Evolutionary conservation across 1,140 invertebrate genomes (phyloP).

Genomic region (Thrips palmi): DNA sequence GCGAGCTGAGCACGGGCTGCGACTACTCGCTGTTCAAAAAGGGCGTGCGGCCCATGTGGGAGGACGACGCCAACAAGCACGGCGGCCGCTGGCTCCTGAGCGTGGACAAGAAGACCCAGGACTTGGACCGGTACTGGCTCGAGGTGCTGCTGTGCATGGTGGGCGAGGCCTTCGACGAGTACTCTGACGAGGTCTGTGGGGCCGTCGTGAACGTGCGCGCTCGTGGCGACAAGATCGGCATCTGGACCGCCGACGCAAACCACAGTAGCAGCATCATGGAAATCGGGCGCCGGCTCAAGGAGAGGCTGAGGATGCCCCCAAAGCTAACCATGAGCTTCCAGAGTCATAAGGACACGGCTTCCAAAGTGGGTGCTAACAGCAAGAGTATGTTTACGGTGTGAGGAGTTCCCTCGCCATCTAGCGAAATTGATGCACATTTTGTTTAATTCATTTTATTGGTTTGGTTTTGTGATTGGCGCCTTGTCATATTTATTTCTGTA

Average conservation of each 20-base stretch:
- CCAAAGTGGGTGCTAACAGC: slow-evolving; percentile 60
- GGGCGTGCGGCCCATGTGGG: slow-evolving; percentile 95
- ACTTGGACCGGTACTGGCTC: slow-evolving; percentile 85
- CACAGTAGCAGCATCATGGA: slow-evolving; percentile 45
- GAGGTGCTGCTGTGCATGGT: slow-evolving; percentile 90
- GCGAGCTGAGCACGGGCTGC: slow-evolving; percentile 68
- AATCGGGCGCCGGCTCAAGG: slow-evolving; percentile 73
- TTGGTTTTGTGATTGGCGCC: too few relatives aligned
- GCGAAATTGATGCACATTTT: too few relatives aligned
- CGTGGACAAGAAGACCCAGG: slow-evolving; percentile 60
- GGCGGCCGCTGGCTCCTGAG: slow-evolving; percentile 90
- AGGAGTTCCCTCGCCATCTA: too few relatives aligned
- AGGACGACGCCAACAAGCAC: slow-evolving; percentile 73
- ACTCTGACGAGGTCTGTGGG: slow-evolving; percentile 80
- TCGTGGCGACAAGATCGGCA: slow-evolving; percentile 80
- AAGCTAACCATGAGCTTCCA: slow-evolving; percentile 56
- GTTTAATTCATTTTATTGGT: too few relatives aligned
- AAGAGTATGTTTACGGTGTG: slow-evolving; percentile 64
- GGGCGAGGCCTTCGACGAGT: slow-evolving; percentile 85
- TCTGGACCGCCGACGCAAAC: slow-evolving; percentile 73
- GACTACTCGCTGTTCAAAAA: slow-evolving; percentile 94
- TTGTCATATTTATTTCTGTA: too few relatives aligned
- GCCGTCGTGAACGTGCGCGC: slow-evolving; percentile 82
- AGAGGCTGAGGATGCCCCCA: slow-evolving; percentile 46
- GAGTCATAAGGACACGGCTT: slow-evolving; percentile 66